Evolutionary conservation across 2,797 vertebrate genomes (phyloP), one percentile per base, ranked within the genome.

Genomic region (Salmo trutta): DNA sequence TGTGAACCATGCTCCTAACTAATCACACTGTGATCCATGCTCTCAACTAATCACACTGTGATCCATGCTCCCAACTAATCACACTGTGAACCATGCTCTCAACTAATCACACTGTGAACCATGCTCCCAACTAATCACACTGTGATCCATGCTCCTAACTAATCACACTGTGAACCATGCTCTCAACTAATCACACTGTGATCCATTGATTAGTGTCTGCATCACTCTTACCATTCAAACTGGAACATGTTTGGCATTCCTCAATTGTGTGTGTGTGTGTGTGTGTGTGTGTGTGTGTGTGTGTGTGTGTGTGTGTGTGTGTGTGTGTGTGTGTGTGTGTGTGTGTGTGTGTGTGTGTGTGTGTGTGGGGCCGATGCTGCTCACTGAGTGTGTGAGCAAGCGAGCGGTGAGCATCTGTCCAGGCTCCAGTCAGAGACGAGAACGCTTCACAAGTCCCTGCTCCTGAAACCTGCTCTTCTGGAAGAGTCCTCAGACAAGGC

Each of bases 371-470:
- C 54, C 31, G 33, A 41, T 16, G 75, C 33, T 69, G n/a, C 56
- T 71, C 52, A 54, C 67, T 51, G 75, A 12, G 59, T 72, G 56
- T 19, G 47, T 71, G 73, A 78, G 76, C 81, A 81, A 56, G 80
- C 72, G 76, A 81, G 79, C 64, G 67, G 87, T 88, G 84, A 92
- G 91, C 91, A 93, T 93, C 90, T 93, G 93, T 92, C 88, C 88
- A 66, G 75, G 76, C 75, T 83, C 74, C 68, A 73, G 10, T 47
- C 41, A 47, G 41, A 3, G 41, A 47, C 10, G 10, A 47, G 41
- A 47, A 47, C 41, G 10, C 41, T 3, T 47, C 77, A 78, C 79
- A 77, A 77, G 74, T 77, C 71, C n/a, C 75, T 36, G 71, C 64
- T 71, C 75, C 67, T 75, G 71, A 78, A 85, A 88, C 78, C 79